Conservation (phyloP, 2,113 vertebrate species). For the Xenopus borealis region DNA sequence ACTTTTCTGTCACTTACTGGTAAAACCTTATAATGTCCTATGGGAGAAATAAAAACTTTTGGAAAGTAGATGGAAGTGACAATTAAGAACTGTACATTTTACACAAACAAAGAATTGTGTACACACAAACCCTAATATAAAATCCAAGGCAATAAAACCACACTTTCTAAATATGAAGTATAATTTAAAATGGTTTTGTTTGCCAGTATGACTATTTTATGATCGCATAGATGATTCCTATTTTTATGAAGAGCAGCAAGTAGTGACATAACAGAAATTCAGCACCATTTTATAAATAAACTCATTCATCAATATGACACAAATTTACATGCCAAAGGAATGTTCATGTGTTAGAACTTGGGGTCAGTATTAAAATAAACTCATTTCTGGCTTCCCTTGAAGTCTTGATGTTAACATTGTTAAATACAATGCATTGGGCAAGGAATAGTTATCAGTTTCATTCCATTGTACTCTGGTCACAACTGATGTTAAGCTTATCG, state of each 20-base stretch:
- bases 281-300: constrained; percentile 48
- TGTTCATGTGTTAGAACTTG: constrained; percentile 48
- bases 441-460: constrained; percentile 42
- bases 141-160: background rate
- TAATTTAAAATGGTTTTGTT: background rate
- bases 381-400: constrained; percentile 56
- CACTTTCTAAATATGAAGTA: background rate
- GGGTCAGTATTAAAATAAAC: constrained; percentile 51
- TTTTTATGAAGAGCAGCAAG: constrained; percentile 50
- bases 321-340: constrained; percentile 43
- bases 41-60: too few species aligned
- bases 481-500: constrained; percentile 6
- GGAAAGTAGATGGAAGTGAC: too few species aligned
- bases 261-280: constrained; percentile 46
- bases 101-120: too few species aligned
- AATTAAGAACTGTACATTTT: too few species aligned
- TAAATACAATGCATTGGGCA: constrained; percentile 55
- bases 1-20: too few species aligned
- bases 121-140: too few species aligned
- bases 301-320: constrained; percentile 49
- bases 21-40: too few species aligned
- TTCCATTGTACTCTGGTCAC: constrained; percentile 51
- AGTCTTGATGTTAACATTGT: constrained; percentile 50
- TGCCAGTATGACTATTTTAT: constrained; percentile 11
- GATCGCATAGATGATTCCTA: constrained; percentile 35